These are phyloP conservation scores for Prionailurus bengalensis DNA, from an alignment of 2,113 vertebrate genomes.

Conservation along the genomic window DNA sequence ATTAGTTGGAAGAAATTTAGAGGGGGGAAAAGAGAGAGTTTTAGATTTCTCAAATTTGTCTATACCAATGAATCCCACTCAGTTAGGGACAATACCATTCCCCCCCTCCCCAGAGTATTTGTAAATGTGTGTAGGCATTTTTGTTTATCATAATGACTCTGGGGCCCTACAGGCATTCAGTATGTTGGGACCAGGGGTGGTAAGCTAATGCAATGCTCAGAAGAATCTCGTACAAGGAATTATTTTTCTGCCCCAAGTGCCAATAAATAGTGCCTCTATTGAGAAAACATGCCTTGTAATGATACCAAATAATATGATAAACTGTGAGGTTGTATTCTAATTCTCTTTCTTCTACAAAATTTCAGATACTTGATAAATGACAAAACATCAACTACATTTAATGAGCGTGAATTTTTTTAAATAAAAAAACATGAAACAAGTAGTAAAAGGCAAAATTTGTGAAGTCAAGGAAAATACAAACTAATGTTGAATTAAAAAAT, in stretches of 20 bases:
- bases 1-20: not conserved
- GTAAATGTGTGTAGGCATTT: not conserved
- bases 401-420: not conserved
- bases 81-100: not conserved
- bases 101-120: not conserved
- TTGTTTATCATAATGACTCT: not conserved
- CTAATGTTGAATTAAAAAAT: constrained; percentile 28
- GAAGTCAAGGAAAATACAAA: constrained; percentile 26
- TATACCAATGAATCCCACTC: not conserved
- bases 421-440: not conserved
- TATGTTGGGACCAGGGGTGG: not conserved
- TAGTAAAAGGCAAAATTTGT: constrained; percentile 4
- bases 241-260: not conserved
- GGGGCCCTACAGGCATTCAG: not conserved
- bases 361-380: constrained; percentile 49
- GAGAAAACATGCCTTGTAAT: not conserved
- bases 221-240: not conserved
- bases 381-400: not conserved
- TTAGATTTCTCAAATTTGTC: not conserved
- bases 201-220: not conserved
- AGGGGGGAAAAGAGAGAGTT: not conserved
- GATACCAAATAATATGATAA: not conserved
- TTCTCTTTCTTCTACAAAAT: constrained; percentile 3
- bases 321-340: not conserved
- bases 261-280: not conserved